A percentile compares a stretch with the other conserved stretches of the same genome.
phyloP scores from a whole-genome alignment of 2,888 invertebrate genomes.

The Pristionchus japonicus region DNA sequence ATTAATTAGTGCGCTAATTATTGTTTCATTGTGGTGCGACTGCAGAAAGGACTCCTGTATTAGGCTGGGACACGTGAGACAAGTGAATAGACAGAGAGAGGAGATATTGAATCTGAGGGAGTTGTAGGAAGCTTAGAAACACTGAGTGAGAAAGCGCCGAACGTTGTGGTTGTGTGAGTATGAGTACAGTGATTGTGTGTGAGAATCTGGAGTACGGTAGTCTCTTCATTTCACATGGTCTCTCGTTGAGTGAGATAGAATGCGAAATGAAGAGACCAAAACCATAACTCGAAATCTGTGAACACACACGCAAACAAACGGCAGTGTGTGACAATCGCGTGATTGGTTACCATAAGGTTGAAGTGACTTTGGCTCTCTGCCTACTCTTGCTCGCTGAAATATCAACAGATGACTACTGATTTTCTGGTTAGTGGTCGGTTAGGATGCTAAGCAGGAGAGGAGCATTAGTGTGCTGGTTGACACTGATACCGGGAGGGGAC shows the following conservation, averaged over 20 bases:
- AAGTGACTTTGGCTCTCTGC: neutral
- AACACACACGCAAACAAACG: slow-evolving; percentile 5
- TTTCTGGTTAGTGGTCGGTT: neutral
- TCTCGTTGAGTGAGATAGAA: no score
- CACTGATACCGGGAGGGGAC: neutral
- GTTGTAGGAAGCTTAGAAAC: slow-evolving; percentile 10
- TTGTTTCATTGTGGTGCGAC: neutral
- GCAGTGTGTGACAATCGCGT: neutral
- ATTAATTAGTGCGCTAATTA: neutral
- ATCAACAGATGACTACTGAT: neutral
- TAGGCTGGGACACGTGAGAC: neutral
- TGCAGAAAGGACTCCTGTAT: neutral
- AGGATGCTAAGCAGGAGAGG: neutral
- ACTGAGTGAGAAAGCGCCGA: slow-evolving; percentile 11
- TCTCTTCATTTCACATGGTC: no score
- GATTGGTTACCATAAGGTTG: slow-evolving; percentile 8
- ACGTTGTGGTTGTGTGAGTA: neutral
- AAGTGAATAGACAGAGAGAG: neutral
- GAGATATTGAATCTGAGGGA: neutral
- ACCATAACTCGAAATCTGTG: no score
- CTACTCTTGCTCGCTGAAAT: slow-evolving; percentile 8
- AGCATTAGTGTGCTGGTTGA: neutral
- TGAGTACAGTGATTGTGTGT: neutral
- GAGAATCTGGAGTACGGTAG: no score
- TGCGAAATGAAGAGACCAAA: no score